Conservation (phyloP, 2,888 invertebrate species). For the Doris montereyensis region DNA sequence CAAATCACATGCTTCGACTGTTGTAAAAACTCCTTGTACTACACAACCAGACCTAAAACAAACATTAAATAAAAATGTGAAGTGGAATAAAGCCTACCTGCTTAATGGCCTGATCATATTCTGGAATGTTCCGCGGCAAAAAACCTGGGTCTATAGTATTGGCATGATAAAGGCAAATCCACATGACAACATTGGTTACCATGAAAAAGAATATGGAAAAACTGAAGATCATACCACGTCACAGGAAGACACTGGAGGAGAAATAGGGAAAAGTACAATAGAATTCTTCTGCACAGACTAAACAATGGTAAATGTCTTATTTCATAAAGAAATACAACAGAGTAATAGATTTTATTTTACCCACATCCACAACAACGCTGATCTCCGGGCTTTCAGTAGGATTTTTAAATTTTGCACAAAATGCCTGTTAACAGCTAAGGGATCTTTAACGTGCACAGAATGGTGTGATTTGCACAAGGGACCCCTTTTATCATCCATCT, state of each 20-base stretch:
- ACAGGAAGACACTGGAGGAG: conserved; percentile 84
- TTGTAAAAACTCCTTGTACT: no score
- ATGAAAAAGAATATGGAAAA: conserved; percentile 87
- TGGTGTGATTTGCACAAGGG: no score
- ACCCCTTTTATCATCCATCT: no score
- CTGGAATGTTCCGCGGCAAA: conserved; percentile 89
- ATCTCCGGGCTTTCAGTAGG: no score
- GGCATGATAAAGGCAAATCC: conserved; percentile 92
- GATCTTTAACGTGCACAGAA: no score
- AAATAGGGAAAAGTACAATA: conserved; percentile 20
- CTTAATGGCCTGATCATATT: conserved; percentile 90
- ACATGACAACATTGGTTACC: conserved; percentile 92
- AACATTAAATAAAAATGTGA: no score
- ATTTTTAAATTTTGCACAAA: no score
- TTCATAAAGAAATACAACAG: neutral
- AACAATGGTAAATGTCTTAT: neutral
- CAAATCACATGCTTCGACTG: no score
- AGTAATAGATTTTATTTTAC: neutral
- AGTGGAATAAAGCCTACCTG: no score
- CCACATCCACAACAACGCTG: no score
- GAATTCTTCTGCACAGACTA: neutral
- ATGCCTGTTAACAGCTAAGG: no score
- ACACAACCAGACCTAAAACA: no score
- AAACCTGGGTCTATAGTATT: conserved; percentile 92
- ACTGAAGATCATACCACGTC: conserved; percentile 87